These are phyloP conservation scores for Diplolepis rosae DNA, from an alignment of 2,888 invertebrate species.

Conservation along the genomic window DNA sequence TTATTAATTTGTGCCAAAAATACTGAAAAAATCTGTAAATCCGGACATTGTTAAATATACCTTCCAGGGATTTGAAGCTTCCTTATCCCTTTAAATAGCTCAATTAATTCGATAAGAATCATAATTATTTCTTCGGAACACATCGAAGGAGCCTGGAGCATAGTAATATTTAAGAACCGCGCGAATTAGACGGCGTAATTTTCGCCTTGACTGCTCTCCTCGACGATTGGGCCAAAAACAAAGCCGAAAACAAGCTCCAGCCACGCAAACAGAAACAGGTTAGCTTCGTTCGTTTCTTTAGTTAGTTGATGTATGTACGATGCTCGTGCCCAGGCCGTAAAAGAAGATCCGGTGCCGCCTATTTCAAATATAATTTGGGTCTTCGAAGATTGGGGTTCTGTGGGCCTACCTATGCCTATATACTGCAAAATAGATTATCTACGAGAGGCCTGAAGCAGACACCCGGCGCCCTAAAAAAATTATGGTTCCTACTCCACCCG, in stretches of 20 bases:
- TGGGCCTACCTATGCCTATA: not conserved
- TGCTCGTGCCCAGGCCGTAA: conserved; percentile 40
- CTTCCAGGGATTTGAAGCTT: not conserved
- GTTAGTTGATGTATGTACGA: not conserved
- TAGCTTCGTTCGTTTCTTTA: conserved; percentile 25
- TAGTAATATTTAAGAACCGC: conserved; percentile 29
- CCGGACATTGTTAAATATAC: not conserved
- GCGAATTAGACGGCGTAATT: conserved; percentile 46
- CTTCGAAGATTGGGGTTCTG: conserved; percentile 36
- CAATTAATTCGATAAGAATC: conserved; percentile 24
- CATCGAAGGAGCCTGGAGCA: conserved; percentile 20
- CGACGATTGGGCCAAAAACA: not conserved
- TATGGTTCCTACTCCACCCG: conserved; percentile 41
- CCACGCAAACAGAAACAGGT: conserved; percentile 40
- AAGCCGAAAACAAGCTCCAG: not conserved
- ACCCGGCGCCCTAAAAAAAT: conserved; percentile 46
- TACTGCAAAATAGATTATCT: conserved; percentile 24
- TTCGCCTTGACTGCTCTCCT: conserved; percentile 42
- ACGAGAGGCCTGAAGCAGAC: conserved; percentile 38
- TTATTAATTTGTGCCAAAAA: not conserved
- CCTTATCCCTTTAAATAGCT: conserved; percentile 7
- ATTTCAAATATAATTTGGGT: conserved; percentile 42
- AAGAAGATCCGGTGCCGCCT: conserved; percentile 38
- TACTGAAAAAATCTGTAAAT: not conserved
- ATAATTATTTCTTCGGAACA: conserved; percentile 27